Evolutionary conservation across 2,888 invertebrate species (phyloP), one percentile per base, ranked within the genome.

Genomic region (Phrixothrix hirtus): DNA sequence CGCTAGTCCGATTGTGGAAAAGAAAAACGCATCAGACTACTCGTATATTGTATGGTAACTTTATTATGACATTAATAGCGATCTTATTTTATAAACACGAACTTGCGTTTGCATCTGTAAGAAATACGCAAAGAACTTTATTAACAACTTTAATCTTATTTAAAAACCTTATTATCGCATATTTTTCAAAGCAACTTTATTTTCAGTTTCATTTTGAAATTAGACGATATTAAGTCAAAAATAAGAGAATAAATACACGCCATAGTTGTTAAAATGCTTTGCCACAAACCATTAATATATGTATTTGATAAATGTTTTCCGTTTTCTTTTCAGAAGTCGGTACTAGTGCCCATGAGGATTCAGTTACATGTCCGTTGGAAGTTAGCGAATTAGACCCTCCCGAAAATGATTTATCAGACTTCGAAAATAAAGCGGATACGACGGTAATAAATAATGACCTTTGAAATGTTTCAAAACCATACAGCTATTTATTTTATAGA

Each of bases 261-360:
- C n/a, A n/a, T n/a, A n/a, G n/a, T n/a, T n/a, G n/a, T n/a, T n/a
- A n/a, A n/a, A n/a, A n/a, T n/a, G n/a, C n/a, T n/a, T n/a, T 21
- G 3, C 21, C 7, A 21, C 21, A 5, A 21, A 21, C 21, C 3
- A 21, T 21, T 5, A 21, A 21, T 14, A 32, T 12, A 32, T 12
- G 5, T 2, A 12, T 13, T 32, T 14, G 14, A 11, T n/a, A 5
- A 10, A 3, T 29, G 6, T 29, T 29, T 29, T n/a, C 10, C 14
- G 6, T 6, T 39, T 45, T 53, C 38, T 27, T 65, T 69, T 17
- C 65, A 75, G 75, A 76, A 62, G 65, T 71, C 64, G 80, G 81
- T 67, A 75, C 81, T 2, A 81, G 81, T 62, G 79, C 75, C 47
- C 81, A 81, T 63, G 81, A 81, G 58, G 81, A 80, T 44, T 81